Percentiles rank a stretch among this genome's conserved stretches.
phyloP scores from a whole-genome alignment of 2,888 invertebrate genomes.

The Eupithecia dodoneata region DNA sequence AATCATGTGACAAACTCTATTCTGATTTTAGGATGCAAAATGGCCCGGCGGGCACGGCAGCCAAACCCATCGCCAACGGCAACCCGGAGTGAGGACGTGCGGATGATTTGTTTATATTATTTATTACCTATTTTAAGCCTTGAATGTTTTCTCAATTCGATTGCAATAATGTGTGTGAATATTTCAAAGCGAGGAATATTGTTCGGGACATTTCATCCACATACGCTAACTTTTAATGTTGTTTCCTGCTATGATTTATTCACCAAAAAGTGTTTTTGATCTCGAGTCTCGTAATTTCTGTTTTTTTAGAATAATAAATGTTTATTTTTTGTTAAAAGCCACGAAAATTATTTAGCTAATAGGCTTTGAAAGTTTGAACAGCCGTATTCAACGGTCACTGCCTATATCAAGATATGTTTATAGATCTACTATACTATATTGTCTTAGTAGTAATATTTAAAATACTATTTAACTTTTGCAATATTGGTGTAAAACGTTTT shows the following conservation, averaged over 20 bases:
- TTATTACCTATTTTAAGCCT: slow-evolving; percentile 36
- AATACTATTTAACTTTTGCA: slow-evolving; percentile 19
- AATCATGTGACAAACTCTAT: not conserved
- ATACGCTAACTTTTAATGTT: slow-evolving; percentile 46
- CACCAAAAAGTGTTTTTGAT: slow-evolving; percentile 70
- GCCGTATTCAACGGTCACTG: slow-evolving; percentile 51
- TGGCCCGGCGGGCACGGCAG: slow-evolving; percentile 49
- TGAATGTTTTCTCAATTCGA: slow-evolving; percentile 47
- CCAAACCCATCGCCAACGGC: slow-evolving; percentile 67
- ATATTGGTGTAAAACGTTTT: slow-evolving; percentile 32
- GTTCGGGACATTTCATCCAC: slow-evolving; percentile 66
- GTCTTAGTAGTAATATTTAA: slow-evolving; percentile 26
- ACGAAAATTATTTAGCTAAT: slow-evolving; percentile 58
- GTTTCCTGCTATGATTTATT: slow-evolving; percentile 76
- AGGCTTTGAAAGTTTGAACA: slow-evolving; percentile 34
- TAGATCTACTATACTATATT: slow-evolving; percentile 33
- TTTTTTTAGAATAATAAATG: slow-evolving; percentile 64
- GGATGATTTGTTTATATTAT: slow-evolving; percentile 12
- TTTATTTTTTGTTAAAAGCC: slow-evolving; percentile 67
- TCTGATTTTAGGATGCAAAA: slow-evolving; percentile 54
- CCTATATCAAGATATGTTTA: slow-evolving; percentile 62
- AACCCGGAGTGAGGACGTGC: slow-evolving; percentile 60
- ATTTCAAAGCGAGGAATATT: slow-evolving; percentile 72
- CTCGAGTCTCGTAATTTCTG: slow-evolving; percentile 73
- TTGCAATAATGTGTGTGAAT: slow-evolving; percentile 76